These are phyloP conservation scores for Sacculina carcini DNA, from an alignment of 2,888 invertebrate species.

Conservation along the genomic window DNA sequence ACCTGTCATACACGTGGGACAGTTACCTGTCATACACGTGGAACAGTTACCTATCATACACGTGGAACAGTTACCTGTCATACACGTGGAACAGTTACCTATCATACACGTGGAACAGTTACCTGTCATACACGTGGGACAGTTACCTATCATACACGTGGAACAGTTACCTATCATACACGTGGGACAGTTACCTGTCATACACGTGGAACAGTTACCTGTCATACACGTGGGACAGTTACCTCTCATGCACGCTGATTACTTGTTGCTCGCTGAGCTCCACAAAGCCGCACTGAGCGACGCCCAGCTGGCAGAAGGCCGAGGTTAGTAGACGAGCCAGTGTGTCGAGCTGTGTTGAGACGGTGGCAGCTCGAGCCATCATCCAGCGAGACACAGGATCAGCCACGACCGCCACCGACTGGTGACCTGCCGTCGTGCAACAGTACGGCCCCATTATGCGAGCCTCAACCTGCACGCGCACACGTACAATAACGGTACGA, in stretches of 20 bases:
- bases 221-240: no score
- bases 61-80: no score
- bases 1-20: no score
- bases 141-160: no score
- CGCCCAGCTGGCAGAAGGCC: constrained; percentile 15
- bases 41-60: no score
- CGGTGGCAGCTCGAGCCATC: constrained; percentile 13
- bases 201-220: no score
- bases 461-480: constrained; percentile 13
- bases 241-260: neutral
- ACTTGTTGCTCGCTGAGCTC: neutral
- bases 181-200: no score
- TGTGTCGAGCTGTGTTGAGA: constrained; percentile 10
- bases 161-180: no score
- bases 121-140: no score
- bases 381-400: constrained; percentile 16
- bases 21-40: no score
- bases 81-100: no score
- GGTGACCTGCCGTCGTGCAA: constrained; percentile 13
- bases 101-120: no score
- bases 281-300: constrained; percentile 13
- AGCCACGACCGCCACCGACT: constrained; percentile 14
- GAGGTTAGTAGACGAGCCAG: constrained; percentile 15
- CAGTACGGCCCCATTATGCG: constrained; percentile 15
- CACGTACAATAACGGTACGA: neutral